phyloP scores from a whole-genome alignment of 2,797 vertebrate species.

The Myotis findleyi region DNA sequence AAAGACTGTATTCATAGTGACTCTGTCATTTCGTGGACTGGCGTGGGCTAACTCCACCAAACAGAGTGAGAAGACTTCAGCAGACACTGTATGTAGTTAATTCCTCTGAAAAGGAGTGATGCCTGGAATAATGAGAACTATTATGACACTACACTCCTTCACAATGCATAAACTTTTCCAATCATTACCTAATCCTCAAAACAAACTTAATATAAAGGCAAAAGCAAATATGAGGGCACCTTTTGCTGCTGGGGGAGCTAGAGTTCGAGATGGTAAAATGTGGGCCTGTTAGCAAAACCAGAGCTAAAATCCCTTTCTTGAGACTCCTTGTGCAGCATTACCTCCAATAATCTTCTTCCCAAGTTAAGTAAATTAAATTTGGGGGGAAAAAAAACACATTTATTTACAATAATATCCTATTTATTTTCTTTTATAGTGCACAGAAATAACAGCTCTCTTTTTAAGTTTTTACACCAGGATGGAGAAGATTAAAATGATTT shows the following conservation, averaged over 20 bases:
- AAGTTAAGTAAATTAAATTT: not conserved
- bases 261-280: not conserved
- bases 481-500: not conserved
- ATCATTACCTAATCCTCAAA: not conserved
- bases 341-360: not conserved
- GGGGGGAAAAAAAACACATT: not conserved
- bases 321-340: not conserved
- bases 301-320: not conserved
- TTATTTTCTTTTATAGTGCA: not conserved
- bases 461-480: not conserved
- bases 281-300: not conserved
- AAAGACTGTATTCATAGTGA: not conserved
- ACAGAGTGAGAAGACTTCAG: not conserved
- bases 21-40: not conserved
- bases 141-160: not conserved
- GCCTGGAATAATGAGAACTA: not conserved
- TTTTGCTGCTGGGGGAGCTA: not conserved
- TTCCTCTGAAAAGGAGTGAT: not conserved
- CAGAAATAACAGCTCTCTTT: not conserved
- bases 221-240: not conserved
- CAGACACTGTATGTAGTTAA: not conserved
- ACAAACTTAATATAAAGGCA: not conserved
- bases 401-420: not conserved
- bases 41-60: not conserved
- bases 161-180: not conserved